A percentile compares a stretch with the other conserved stretches of the same genome.
Conservation (phyloP, 1,140 invertebrate species). For the Brachionus koreanus region DNA sequence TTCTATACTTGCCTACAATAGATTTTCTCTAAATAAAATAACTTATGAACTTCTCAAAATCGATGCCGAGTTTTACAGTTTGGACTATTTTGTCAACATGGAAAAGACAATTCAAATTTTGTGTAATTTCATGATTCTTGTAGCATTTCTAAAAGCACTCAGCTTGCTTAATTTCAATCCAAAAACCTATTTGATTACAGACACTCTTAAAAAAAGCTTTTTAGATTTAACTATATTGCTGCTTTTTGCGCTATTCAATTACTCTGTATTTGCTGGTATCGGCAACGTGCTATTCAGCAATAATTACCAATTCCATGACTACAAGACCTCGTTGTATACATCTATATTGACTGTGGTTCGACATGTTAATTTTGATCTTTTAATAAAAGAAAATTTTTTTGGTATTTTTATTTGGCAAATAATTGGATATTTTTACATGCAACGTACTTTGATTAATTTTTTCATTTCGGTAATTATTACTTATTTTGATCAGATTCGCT, state of each 20-base stretch:
- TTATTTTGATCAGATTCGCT: conserved; percentile 20
- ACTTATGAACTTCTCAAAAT: neutral
- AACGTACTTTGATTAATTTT: conserved; percentile 19
- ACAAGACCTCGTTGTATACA: neutral
- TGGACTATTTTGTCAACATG: neutral
- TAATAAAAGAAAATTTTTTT: neutral
- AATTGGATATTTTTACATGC: conserved; percentile 3
- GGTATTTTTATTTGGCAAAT: conserved; percentile 15
- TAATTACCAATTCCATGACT: neutral
- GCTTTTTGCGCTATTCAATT: conserved; percentile 1
- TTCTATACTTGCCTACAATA: neutral
- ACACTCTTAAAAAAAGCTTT: neutral
- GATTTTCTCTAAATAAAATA: neutral
- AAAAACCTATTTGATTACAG: conserved; percentile 23
- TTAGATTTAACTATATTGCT: neutral
- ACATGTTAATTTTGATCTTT: neutral
- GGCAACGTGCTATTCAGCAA: neutral
- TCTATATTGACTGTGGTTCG: neutral
- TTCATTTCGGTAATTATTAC: conserved; percentile 17
- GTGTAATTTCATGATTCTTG: conserved; percentile 25
- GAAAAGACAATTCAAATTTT: conserved; percentile 19
- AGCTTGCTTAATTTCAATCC: conserved; percentile 15
- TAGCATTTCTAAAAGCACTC: conserved; percentile 20
- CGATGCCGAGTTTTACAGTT: neutral
- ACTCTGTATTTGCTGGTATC: neutral